Conservation (phyloP, 2,888 invertebrate species). For the Allacma fusca region DNA sequence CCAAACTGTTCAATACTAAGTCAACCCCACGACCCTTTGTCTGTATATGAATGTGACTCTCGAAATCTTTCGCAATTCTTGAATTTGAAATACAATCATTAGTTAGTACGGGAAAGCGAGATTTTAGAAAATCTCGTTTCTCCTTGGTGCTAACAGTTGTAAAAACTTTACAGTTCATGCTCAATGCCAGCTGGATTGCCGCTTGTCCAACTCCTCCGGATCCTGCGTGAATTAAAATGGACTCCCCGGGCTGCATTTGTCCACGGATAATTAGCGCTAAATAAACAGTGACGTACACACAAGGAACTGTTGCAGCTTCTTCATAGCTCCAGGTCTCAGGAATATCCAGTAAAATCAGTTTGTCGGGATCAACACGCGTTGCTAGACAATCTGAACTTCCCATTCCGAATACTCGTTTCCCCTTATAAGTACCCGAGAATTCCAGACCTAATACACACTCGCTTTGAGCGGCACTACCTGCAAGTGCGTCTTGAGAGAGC, state of each 20-base stretch:
- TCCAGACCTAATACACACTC: constrained; percentile 72
- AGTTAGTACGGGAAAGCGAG: constrained; percentile 77
- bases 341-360: constrained; percentile 67
- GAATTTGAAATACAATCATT: constrained; percentile 80
- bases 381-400: constrained; percentile 68
- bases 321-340: constrained; percentile 71
- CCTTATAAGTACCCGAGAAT: constrained; percentile 67
- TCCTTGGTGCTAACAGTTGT: constrained; percentile 78
- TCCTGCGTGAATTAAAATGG: constrained; percentile 70
- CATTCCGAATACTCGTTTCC: constrained; percentile 66
- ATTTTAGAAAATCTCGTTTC: constrained; percentile 85
- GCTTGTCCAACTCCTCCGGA: constrained; percentile 81
- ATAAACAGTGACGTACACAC: constrained; percentile 72
- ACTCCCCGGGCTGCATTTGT: constrained; percentile 66
- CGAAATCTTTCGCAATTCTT: constrained; percentile 66
- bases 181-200: constrained; percentile 76
- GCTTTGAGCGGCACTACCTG: constrained; percentile 65
- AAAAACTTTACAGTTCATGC: constrained; percentile 72
- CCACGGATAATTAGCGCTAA: constrained; percentile 72
- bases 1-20: constrained; percentile 69
- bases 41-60: constrained; percentile 66
- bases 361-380: constrained; percentile 67
- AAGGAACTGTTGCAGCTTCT: constrained; percentile 74
- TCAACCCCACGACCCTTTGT: constrained; percentile 69
- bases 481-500: constrained; percentile 81